A percentile compares a stretch with the other conserved stretches of the same genome.
phyloP scores from a whole-genome alignment of 2,888 invertebrate genomes.

The Tolmerus cingulatus region DNA sequence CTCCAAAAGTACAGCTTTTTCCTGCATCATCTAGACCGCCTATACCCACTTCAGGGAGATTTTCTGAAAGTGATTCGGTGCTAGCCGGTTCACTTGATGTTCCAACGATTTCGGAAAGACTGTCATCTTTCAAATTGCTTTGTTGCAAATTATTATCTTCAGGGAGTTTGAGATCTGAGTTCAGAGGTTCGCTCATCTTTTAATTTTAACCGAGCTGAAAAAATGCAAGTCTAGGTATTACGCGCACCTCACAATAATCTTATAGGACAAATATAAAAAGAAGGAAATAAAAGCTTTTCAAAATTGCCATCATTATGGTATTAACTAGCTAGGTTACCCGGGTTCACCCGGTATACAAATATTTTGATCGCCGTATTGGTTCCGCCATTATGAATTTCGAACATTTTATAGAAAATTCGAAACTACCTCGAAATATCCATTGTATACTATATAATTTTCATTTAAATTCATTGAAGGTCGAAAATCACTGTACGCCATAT shows the following conservation, averaged over 20 bases:
- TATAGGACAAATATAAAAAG: background rate
- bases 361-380: too few species aligned
- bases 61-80: background rate
- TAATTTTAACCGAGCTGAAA: background rate
- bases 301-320: background rate
- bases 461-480: too few species aligned
- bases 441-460: too few species aligned
- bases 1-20: background rate
- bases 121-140: background rate
- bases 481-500: too few species aligned
- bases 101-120: background rate
- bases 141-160: background rate
- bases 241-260: background rate
- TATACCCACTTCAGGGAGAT: too few species aligned
- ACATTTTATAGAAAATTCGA: too few species aligned
- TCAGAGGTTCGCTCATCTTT: conserved; percentile 8
- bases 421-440: too few species aligned
- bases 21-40: background rate
- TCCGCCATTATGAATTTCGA: too few species aligned
- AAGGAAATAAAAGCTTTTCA: background rate
- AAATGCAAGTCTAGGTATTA: background rate
- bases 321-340: too few species aligned
- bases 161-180: background rate
- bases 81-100: background rate
- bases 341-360: too few species aligned